Conservation (phyloP, 1,140 invertebrate species). For the Prorops nasuta region DNA sequence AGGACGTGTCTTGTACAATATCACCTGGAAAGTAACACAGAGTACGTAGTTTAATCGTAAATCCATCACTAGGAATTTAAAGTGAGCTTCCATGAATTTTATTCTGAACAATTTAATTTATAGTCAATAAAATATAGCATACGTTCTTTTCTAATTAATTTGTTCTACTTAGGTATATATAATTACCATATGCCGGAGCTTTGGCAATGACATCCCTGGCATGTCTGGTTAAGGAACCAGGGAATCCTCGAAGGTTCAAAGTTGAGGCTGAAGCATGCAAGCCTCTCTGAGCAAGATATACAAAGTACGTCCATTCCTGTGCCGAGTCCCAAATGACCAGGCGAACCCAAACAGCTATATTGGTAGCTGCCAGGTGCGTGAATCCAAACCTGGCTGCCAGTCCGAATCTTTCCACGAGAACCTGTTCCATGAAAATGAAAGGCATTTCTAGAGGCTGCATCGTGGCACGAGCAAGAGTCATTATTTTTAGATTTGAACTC, state of each 20-base stretch:
- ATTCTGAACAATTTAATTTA: too few species aligned
- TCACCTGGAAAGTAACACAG: background rate
- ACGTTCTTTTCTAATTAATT: too few species aligned
- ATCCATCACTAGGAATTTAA: too few species aligned
- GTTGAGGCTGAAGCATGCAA: constrained; percentile 41
- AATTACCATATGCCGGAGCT: too few species aligned
- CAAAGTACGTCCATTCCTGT: constrained; percentile 59
- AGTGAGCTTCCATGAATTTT: too few species aligned
- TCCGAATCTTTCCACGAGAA: constrained; percentile 61
- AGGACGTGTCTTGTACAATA: background rate
- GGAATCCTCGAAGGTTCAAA: constrained; percentile 52
- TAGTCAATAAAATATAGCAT: too few species aligned
- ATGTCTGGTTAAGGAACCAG: constrained; percentile 43
- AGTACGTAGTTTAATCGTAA: too few species aligned
- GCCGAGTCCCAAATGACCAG: constrained; percentile 64
- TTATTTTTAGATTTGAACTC: too few species aligned
- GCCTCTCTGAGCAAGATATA: constrained; percentile 51
- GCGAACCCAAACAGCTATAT: constrained; percentile 63
- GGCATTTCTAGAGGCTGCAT: background rate
- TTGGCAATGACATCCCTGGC: constrained; percentile 34
- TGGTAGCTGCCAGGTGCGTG: constrained; percentile 64
- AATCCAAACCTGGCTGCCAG: constrained; percentile 60
- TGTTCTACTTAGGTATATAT: too few species aligned
- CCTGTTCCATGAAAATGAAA: too few species aligned
- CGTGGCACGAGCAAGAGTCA: background rate